These are phyloP conservation scores for Whitmania pigra DNA, from an alignment of 1,140 invertebrate genomes.

Conservation along the genomic window DNA sequence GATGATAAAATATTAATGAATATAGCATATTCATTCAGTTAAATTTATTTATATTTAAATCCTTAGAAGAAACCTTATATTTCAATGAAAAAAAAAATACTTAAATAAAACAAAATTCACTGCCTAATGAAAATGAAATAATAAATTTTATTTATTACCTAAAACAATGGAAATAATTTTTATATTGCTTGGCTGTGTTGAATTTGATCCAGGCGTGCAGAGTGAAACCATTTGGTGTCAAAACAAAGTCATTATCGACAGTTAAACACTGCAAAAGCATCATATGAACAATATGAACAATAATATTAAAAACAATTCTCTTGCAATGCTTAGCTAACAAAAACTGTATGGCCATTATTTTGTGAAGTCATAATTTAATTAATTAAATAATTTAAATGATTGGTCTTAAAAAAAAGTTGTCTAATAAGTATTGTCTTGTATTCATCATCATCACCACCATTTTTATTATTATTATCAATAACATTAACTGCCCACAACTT, in stretches of 20 bases:
- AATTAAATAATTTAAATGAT: too few relatives aligned
- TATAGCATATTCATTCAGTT: not conserved
- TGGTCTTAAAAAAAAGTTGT: too few relatives aligned
- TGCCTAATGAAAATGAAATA: not conserved
- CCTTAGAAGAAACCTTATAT: not conserved
- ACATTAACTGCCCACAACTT: not conserved
- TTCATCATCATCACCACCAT: not conserved
- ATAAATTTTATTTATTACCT: not conserved
- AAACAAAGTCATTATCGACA: not conserved
- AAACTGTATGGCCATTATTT: not conserved
- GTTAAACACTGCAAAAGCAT: not conserved
- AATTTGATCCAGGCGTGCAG: not conserved
- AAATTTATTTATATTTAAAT: not conserved
- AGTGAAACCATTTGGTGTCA: not conserved
- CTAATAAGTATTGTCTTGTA: not conserved
- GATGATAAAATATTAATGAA: not conserved
- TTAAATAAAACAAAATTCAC: slow-evolving; percentile 1
- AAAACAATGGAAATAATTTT: slow-evolving; percentile 4
- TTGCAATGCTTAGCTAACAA: not conserved
- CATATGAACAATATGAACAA: not conserved
- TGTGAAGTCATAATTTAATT: not conserved
- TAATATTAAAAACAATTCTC: not conserved
- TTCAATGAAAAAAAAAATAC: not conserved
- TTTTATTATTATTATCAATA: not conserved
- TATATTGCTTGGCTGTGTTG: not conserved